A percentile compares a stretch with the other conserved stretches of the same genome.
Evolutionary conservation across 2,797 vertebrate genomes (phyloP).

Genomic region (Sebastes goodei): DNA sequence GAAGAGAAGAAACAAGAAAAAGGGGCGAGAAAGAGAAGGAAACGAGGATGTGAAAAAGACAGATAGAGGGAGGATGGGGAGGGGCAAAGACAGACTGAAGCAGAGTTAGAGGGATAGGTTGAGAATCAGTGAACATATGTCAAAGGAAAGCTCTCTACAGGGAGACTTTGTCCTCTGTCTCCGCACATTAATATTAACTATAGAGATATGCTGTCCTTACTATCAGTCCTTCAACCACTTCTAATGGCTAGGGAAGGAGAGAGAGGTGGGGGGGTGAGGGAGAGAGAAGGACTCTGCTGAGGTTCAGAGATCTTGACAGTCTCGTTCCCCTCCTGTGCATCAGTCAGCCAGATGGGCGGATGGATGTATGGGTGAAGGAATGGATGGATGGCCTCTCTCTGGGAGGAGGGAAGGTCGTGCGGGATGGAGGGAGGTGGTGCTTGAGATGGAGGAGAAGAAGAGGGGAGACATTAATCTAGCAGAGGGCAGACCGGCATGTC

Average conservation of each 20-base stretch:
- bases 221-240: slow-evolving; percentile 67
- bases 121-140: slow-evolving; percentile 70
- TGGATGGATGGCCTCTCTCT: slow-evolving; percentile 73
- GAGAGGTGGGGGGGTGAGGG: slow-evolving; percentile 11
- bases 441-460: slow-evolving; percentile 67
- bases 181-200: slow-evolving; percentile 77
- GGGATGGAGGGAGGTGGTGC: slow-evolving; percentile 65
- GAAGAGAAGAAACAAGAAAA: neutral
- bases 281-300: slow-evolving; percentile 64
- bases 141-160: slow-evolving; percentile 72
- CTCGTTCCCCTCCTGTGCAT: slow-evolving; percentile 76
- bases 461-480: slow-evolving; percentile 75
- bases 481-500: slow-evolving; percentile 58
- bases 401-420: slow-evolving; percentile 75
- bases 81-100: slow-evolving; percentile 33
- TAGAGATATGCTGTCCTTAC: slow-evolving; percentile 69
- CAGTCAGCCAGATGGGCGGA: slow-evolving; percentile 75
- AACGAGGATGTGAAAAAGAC: slow-evolving; percentile 39
- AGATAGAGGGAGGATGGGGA: slow-evolving; percentile 9
- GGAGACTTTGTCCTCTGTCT: slow-evolving; percentile 78
- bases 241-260: slow-evolving; percentile 53
- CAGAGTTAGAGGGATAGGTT: slow-evolving; percentile 51
- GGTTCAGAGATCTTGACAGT: slow-evolving; percentile 79
- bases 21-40: slow-evolving; percentile 8
- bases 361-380: slow-evolving; percentile 62